Percentiles rank a stretch among this genome's conserved stretches.
These are phyloP conservation scores for Hylomyscus alleni DNA, from an alignment of 2,797 vertebrate species.

Conservation along the genomic window DNA sequence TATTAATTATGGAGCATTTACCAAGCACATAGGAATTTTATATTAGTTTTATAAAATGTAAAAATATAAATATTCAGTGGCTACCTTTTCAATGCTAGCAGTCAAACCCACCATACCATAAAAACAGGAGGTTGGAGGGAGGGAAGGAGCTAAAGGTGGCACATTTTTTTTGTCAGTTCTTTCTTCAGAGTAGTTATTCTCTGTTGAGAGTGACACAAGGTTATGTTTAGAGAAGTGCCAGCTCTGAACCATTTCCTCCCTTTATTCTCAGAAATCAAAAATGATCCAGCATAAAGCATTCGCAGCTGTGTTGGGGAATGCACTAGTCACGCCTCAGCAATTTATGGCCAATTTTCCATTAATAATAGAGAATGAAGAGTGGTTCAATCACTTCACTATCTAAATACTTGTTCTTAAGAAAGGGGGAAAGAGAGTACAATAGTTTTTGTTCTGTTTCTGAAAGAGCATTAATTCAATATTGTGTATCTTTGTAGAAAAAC, in stretches of 20 bases:
- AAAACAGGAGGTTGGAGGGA: not conserved
- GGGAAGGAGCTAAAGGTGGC: not conserved
- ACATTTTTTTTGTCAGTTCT: not conserved
- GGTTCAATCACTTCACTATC: constrained; percentile 87
- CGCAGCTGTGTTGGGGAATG: constrained; percentile 88
- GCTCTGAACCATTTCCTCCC: constrained; percentile 63
- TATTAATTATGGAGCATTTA: constrained; percentile 47
- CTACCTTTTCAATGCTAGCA: constrained; percentile 4
- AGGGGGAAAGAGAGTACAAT: constrained; percentile 79
- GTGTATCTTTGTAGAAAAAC: constrained; percentile 79
- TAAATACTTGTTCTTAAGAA: constrained; percentile 85
- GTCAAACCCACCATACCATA: not conserved
- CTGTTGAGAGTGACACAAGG: constrained; percentile 57
- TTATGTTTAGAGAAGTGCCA: constrained; percentile 54
- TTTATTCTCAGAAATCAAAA: constrained; percentile 83
- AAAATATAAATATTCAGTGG: not conserved
- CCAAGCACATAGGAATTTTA: constrained; percentile 27
- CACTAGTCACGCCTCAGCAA: constrained; percentile 88
- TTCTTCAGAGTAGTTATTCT: constrained; percentile 33
- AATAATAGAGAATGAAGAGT: constrained; percentile 89
- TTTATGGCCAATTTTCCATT: constrained; percentile 90
- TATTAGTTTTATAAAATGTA: constrained; percentile 31
- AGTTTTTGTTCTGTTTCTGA: constrained; percentile 81
- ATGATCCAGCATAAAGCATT: constrained; percentile 86
- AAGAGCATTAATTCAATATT: constrained; percentile 84